Evolutionary conservation across 2,888 invertebrate genomes (phyloP).

Genomic region (Megaustenia siamemsis): DNA sequence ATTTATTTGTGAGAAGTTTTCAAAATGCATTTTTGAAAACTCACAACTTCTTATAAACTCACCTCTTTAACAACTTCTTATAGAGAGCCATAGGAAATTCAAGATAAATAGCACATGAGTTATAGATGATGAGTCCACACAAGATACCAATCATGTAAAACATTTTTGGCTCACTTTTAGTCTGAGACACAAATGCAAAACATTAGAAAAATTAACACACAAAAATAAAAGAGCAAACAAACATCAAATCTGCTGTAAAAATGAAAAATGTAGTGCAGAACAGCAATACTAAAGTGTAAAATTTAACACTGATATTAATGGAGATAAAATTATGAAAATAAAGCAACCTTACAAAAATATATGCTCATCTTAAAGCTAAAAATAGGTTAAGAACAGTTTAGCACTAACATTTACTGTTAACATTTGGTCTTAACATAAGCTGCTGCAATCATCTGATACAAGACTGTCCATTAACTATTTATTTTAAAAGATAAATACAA

Average conservation of each 20-base stretch:
- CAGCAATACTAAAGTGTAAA: not conserved
- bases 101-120: slow-evolving; percentile 93
- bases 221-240: not conserved
- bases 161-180: slow-evolving; percentile 66
- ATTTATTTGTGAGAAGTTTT: not conserved
- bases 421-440: too few species aligned
- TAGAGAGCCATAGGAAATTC: slow-evolving; percentile 97
- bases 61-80: slow-evolving; percentile 90
- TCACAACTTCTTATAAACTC: not conserved
- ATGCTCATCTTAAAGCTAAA: too few species aligned
- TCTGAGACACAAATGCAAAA: not conserved
- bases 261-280: not conserved
- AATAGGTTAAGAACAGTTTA: too few species aligned
- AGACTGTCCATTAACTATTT: too few species aligned
- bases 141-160: slow-evolving; percentile 85
- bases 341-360: too few species aligned
- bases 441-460: too few species aligned
- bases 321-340: too few species aligned
- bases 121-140: slow-evolving; percentile 97
- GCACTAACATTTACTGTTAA: too few species aligned
- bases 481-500: too few species aligned
- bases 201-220: not conserved
- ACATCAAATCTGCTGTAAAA: not conserved
- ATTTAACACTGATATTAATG: too few species aligned
- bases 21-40: not conserved